Conservation (phyloP, 1,140 invertebrate species). For the Chironomus tepperi region DNA sequence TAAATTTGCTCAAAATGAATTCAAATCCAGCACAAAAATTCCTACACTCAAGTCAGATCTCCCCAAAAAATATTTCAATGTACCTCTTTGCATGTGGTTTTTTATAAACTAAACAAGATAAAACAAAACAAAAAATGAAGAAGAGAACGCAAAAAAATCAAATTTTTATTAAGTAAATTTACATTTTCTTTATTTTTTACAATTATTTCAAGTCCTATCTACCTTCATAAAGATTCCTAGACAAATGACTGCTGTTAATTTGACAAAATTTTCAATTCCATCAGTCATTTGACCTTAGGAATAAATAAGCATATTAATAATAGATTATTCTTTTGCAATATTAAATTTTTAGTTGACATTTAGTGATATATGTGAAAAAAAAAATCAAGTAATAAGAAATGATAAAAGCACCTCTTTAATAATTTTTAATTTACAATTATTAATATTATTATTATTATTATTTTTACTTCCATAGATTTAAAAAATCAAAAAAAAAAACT, state of each 20-base stretch:
- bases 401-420: no score
- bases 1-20: no score
- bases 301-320: constrained; percentile 3
- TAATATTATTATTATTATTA: not conserved
- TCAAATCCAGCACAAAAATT: no score
- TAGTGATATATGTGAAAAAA: no score
- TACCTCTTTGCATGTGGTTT: constrained; percentile 20
- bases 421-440: no score
- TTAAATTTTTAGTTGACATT: constrained; percentile 18
- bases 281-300: not conserved
- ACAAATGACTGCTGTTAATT: no score
- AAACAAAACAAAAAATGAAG: constrained; percentile 17
- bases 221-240: no score
- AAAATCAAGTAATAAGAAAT: no score
- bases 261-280: no score
- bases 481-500: constrained; percentile 2
- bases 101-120: not conserved
- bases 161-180: constrained; percentile 17
- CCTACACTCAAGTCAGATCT: no score
- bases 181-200: no score
- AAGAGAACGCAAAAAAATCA: constrained; percentile 24
- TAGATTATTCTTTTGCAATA: constrained; percentile 17
- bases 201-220: no score
- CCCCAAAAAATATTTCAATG: constrained; percentile 8
- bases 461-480: constrained; percentile 2